Evolutionary conservation across 2,888 invertebrate species (phyloP).

Genomic region (Amphipyra berbera): DNA sequence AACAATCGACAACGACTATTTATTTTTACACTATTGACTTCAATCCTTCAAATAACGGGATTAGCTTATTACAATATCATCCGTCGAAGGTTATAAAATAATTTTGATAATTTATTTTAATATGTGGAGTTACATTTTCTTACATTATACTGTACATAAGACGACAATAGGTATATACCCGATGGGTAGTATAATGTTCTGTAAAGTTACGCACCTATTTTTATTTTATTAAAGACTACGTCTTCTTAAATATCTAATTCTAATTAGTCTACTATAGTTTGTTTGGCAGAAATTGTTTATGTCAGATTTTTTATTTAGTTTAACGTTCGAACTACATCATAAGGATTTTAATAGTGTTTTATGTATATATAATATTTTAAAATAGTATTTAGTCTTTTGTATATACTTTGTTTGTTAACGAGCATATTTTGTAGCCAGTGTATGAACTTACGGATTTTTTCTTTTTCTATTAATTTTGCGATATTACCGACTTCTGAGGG

Average conservation of each 20-base stretch:
- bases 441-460: constrained; percentile 39
- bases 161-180: constrained; percentile 32
- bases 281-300: constrained; percentile 43
- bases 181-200: constrained; percentile 46
- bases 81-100: too few species aligned
- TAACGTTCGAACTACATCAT: constrained; percentile 59
- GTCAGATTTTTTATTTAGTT: constrained; percentile 58
- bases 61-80: too few species aligned
- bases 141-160: constrained; percentile 43
- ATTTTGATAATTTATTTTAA: too few species aligned
- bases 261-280: constrained; percentile 29
- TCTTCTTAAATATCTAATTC: constrained; percentile 36
- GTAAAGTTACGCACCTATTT: constrained; percentile 44
- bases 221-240: constrained; percentile 34
- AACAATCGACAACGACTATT: neutral
- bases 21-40: neutral
- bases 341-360: constrained; percentile 68
- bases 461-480: constrained; percentile 38
- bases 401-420: constrained; percentile 62
- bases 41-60: too few species aligned
- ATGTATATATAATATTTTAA: constrained; percentile 65
- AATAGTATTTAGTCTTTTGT: constrained; percentile 61
- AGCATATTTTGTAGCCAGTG: constrained; percentile 57
- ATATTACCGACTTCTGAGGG: constrained; percentile 36
- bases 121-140: constrained; percentile 23